A percentile compares a stretch with the other conserved stretches of the same genome.
These are phyloP conservation scores for Canis aureus DNA, from an alignment of 2,113 vertebrate genomes.

Conservation along the genomic window DNA sequence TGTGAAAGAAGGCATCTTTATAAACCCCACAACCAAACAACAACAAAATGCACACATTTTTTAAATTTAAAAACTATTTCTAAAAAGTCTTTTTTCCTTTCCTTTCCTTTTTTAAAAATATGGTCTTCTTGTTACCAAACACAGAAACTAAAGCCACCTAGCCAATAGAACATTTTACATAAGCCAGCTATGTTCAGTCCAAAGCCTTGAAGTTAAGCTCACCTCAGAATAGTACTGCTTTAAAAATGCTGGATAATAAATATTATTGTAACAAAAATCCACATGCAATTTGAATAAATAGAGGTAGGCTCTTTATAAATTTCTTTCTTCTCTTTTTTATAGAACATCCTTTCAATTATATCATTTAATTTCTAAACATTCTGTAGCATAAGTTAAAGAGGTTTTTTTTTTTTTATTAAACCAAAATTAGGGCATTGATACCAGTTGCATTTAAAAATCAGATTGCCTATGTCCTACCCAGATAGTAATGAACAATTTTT, in stretches of 20 bases:
- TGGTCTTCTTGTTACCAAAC: constrained; percentile 50
- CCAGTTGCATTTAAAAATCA: constrained; percentile 53
- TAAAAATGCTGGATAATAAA: constrained; percentile 37
- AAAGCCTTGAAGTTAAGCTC: constrained; percentile 59
- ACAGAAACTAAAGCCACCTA: constrained; percentile 39
- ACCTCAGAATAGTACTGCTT: constrained; percentile 19
- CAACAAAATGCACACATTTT: not conserved
- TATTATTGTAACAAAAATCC: constrained; percentile 6
- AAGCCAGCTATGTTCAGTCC: constrained; percentile 48
- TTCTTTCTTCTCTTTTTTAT: constrained; percentile 19
- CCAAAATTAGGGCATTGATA: constrained; percentile 48
- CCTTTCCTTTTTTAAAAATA: not conserved
- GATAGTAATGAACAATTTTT: constrained; percentile 48
- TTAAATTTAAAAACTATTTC: constrained; percentile 41
- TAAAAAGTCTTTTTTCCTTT: not conserved
- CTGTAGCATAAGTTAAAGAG: constrained; percentile 29
- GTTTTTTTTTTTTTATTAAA: constrained; percentile 34
- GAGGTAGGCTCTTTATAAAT: not conserved
- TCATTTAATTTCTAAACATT: constrained; percentile 55
- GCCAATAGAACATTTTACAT: constrained; percentile 46
- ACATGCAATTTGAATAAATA: constrained; percentile 33
- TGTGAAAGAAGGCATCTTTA: constrained; percentile 68
- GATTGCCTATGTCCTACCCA: not conserved
- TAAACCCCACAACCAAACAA: not conserved
- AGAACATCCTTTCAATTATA: constrained; percentile 1